These are phyloP conservation scores for Alentia gelatinosa DNA, from an alignment of 2,888 invertebrate species.

Conservation along the genomic window DNA sequence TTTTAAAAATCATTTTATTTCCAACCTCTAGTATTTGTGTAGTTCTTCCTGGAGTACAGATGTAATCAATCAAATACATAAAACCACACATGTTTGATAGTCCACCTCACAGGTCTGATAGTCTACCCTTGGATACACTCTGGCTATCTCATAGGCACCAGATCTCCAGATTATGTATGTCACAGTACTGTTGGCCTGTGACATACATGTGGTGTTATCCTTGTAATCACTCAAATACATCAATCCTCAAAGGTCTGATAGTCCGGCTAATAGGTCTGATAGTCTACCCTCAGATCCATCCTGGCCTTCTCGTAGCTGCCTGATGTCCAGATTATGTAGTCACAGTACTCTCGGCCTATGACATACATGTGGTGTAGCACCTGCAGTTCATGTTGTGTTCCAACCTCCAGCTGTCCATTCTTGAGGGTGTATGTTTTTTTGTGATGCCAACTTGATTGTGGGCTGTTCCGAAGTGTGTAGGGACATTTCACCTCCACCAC, in stretches of 20 bases:
- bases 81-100: too few species aligned
- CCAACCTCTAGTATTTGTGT: too few species aligned
- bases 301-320: not conserved
- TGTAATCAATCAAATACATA: too few species aligned
- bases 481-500: not conserved
- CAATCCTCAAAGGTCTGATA: too few species aligned
- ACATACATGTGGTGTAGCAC: not conserved
- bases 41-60: too few species aligned
- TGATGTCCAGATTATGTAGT: not conserved
- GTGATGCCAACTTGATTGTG: not conserved
- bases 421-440: not conserved
- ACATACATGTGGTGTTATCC: too few species aligned
- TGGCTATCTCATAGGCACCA: too few species aligned
- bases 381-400: not conserved
- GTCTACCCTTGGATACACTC: too few species aligned
- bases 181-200: too few species aligned
- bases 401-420: not conserved
- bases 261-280: not conserved
- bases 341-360: not conserved
- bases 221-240: too few species aligned
- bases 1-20: too few species aligned
- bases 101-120: not conserved
- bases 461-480: not conserved
- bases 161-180: too few species aligned
- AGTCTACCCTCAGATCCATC: not conserved